Conservation (phyloP, 1,140 invertebrate species). For the Papilio aristodemus region DNA sequence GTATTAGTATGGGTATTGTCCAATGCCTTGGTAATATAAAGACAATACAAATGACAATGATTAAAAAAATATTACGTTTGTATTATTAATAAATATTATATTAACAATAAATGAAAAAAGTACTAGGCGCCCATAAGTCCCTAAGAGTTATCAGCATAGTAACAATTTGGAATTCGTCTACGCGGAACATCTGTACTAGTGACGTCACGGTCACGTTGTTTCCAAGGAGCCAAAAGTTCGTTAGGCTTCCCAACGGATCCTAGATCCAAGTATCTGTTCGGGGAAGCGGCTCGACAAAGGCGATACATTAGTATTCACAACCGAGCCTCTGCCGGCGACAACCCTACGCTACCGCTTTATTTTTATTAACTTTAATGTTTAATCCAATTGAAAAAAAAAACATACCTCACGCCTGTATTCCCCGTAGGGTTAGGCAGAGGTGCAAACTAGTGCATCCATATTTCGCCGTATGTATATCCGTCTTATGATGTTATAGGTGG, state of each 20-base stretch:
- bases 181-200: not conserved
- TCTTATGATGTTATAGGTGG: too few species aligned
- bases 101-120: too few species aligned
- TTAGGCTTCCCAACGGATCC: conserved; percentile 28
- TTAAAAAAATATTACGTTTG: too few species aligned
- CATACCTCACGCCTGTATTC: too few species aligned
- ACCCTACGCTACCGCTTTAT: conserved; percentile 1
- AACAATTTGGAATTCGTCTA: not conserved
- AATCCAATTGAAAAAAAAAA: conserved; percentile 27
- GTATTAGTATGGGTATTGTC: too few species aligned
- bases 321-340: not conserved
- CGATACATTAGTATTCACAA: conserved; percentile 21
- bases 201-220: conserved; percentile 10
- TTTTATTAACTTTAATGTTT: conserved; percentile 28
- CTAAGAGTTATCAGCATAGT: not conserved
- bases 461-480: too few species aligned
- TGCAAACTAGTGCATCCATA: too few species aligned
- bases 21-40: too few species aligned
- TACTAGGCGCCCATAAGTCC: not conserved
- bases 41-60: too few species aligned
- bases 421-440: too few species aligned
- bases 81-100: too few species aligned
- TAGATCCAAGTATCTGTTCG: conserved; percentile 28
- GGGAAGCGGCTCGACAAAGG: conserved; percentile 30
- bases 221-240: conserved; percentile 27